Base-by-base conservation (phyloP, 2,888 invertebrate species). In the Salticus scenicus region DNA sequence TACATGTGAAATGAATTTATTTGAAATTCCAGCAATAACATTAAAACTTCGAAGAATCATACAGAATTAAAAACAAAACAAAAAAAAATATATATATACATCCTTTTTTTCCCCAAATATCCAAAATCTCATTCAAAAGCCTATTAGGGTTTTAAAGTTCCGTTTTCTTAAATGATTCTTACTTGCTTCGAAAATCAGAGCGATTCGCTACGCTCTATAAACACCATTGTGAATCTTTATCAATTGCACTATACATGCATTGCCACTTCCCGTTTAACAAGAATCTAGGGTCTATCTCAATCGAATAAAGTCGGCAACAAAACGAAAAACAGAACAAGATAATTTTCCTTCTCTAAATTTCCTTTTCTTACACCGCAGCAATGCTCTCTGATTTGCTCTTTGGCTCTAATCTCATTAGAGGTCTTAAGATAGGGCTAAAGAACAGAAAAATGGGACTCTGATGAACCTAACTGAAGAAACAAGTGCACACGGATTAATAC, bases 401-500 rank as follows among this genome's bases (percentile, higher is more conserved):
- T 67, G 70, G 71, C 71, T 71, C 33, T 57, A 78, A 78, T 78
- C 78, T 78, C 78, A 70, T 42, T 71, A 70, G 41, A 78, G 33
- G 71, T 67, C 64, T 30, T 37, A 75, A 70, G 75, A 73, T 71
- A 57, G 64, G 41, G 27, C 51, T 57, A 27, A 20, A 41, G 7
- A 47, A 67, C 24, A 75, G 28, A 75, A 70, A 71, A 82, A 81
- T 31, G 41, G 7, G 28, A 41, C 10, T 24, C 20, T 14, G n/a
- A 27, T 28, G 24, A 1, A n/a, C 70, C 63, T 42, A 63, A 70
- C 51, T 75, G 64, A 82, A 82, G 82, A 76, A 82, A 82, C 71
- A 75, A 82, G 82, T 67, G 73, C 24, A 24, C 28, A 57, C 69
- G 75, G 82, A 82, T 82, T 82, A 82, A 42, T 33, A 82, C 82